phyloP scores from a whole-genome alignment of 64 coral and sea anemone genomes.

The Actinia equina region DNA sequence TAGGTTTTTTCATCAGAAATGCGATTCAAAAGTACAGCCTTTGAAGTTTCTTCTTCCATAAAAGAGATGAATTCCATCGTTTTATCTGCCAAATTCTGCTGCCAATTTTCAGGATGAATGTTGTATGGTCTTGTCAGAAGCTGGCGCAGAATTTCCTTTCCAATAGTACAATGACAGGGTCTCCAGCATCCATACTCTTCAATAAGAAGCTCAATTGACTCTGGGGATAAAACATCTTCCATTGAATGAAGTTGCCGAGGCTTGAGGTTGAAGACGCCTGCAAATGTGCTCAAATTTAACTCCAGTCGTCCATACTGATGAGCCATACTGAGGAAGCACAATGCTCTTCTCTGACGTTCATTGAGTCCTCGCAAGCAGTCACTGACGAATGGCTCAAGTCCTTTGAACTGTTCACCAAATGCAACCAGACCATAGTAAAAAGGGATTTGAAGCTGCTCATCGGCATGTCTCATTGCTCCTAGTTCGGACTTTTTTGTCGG shows the following conservation, averaged over 20 bases:
- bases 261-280: neutral
- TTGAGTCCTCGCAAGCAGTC: conserved; percentile 38
- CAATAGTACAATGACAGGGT: conserved; percentile 41
- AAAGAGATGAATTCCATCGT: conserved; percentile 18
- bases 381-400: conserved; percentile 40
- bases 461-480: too few relatives aligned
- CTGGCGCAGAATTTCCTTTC: conserved; percentile 32
- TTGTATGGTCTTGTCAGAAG: neutral
- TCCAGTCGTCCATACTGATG: conserved; percentile 44
- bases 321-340: conserved; percentile 58
- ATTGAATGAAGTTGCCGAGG: neutral
- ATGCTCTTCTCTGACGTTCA: neutral
- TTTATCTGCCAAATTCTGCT: conserved; percentile 37
- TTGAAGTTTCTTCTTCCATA: conserved; percentile 29
- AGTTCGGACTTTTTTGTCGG: neutral
- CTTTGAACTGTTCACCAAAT: conserved; percentile 49
- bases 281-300: conserved; percentile 11
- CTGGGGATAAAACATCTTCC: neutral
- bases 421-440: conserved; percentile 63
- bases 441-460: conserved; percentile 50
- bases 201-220: conserved; percentile 15
- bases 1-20: conserved; percentile 22
- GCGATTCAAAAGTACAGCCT: conserved; percentile 29
- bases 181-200: conserved; percentile 64
- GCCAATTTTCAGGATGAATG: conserved; percentile 39